phyloP scores from a whole-genome alignment of 2,888 invertebrate genomes.

The Chaetogeoica ovagalla region DNA sequence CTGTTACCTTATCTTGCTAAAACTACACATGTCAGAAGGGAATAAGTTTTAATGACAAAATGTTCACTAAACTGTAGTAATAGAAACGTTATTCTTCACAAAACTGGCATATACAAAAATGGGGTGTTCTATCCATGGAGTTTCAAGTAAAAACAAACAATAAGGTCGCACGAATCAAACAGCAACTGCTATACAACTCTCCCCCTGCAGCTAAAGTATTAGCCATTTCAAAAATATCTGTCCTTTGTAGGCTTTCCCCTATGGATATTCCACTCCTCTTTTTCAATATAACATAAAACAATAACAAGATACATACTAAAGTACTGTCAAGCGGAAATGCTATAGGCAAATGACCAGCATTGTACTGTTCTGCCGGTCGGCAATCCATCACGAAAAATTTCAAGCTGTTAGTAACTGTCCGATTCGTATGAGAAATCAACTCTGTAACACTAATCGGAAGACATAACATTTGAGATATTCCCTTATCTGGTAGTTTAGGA shows the following conservation, averaged over 20 bases:
- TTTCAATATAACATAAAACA: conserved; percentile 11
- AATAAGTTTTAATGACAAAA: too few relatives aligned
- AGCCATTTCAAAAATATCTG: too few relatives aligned
- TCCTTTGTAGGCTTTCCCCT: not conserved
- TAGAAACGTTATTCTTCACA: too few relatives aligned
- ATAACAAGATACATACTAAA: conserved; percentile 63
- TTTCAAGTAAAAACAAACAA: too few relatives aligned
- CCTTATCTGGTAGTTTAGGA: conserved; percentile 22
- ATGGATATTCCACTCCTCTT: not conserved
- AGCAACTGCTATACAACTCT: too few relatives aligned
- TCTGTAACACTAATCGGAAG: conserved; percentile 95
- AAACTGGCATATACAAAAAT: too few relatives aligned
- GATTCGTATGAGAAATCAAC: conserved; percentile 79
- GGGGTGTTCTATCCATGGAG: too few relatives aligned
- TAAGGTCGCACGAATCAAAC: too few relatives aligned
- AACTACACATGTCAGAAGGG: too few relatives aligned
- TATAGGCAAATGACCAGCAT: conserved; percentile 93
- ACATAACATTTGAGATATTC: conserved; percentile 82
- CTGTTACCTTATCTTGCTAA: too few relatives aligned
- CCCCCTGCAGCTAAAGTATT: too few relatives aligned
- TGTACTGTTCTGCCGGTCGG: conserved; percentile 94
- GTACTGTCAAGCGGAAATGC: conserved; percentile 98
- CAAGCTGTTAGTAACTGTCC: conserved; percentile 64
- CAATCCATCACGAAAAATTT: conserved; percentile 97
- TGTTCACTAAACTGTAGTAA: too few relatives aligned